A percentile compares a stretch with the other conserved stretches of the same genome.
These are phyloP conservation scores for Sparus aurata DNA, from an alignment of 2,797 vertebrate species.

Conservation along the genomic window DNA sequence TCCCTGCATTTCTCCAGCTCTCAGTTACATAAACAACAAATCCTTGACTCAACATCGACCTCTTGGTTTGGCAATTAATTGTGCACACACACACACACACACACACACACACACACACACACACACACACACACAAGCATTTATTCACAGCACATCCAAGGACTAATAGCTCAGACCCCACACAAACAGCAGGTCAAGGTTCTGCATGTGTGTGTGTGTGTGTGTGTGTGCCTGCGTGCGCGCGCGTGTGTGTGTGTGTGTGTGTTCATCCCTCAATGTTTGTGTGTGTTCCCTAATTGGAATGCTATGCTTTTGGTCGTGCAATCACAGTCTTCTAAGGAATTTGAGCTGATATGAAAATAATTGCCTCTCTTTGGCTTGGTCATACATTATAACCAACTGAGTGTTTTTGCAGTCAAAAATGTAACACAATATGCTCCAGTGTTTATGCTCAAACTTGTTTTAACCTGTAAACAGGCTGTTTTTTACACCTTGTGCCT, in stretches of 20 bases:
- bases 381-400: conserved; percentile 37
- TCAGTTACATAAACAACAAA: conserved; percentile 68
- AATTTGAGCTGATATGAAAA: conserved; percentile 81
- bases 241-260: conserved; percentile 11
- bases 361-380: conserved; percentile 71
- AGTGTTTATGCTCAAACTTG: conserved; percentile 28
- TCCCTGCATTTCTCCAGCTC: conserved; percentile 26
- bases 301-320: conserved; percentile 60
- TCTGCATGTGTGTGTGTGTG: background rate
- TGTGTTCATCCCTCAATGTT: conserved; percentile 29
- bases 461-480: conserved; percentile 19
- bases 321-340: conserved; percentile 68
- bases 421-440: conserved; percentile 32
- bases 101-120: conserved; percentile 33
- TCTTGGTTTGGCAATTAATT: conserved; percentile 59
- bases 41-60: conserved; percentile 67
- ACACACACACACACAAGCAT: conserved; percentile 12
- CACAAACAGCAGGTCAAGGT: conserved; percentile 61
- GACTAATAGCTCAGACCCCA: conserved; percentile 65
- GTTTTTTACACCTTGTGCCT: conserved; percentile 5
- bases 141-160: conserved; percentile 37
- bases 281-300: conserved; percentile 61
- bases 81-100: conserved; percentile 19
- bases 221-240: background rate
- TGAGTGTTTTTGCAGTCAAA: conserved; percentile 47